Evolutionary conservation across 2,888 invertebrate species (phyloP), one percentile per base, ranked within the genome.

Genomic region (Lycaena phlaeas): DNA sequence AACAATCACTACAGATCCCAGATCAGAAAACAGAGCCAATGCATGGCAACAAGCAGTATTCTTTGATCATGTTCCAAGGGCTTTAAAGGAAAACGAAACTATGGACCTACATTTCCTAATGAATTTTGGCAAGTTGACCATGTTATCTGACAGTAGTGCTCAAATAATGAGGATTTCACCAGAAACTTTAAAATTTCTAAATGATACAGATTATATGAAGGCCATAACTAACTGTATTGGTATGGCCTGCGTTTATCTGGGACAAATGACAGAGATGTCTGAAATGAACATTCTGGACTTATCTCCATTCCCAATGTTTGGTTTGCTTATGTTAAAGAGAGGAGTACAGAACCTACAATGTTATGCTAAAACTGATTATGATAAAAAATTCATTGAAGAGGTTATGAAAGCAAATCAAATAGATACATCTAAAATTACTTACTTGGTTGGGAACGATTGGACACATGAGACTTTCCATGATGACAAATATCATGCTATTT

Each of bases 21-120:
- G 63, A 41, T 68, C 74, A 17, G 64, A 68, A 4, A 55, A 66
- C 2, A 66, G 75, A 48, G 76, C 84, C 2, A 77, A 85, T 46
- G 92, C 92, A 54, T 94, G 94, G 94, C 92, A 94, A 59, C 92
- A 92, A 61, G 92, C 92, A 4, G 77, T 94, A 27, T 92, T 90
- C 61, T 89, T 87, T 66, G 70, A 88, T 44, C 68, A 76, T 37
- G 57, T 81, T 49, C 82, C 87, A 18, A 63, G 46, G 43, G 36
- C 41, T 38, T 60, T 73, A 1, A 46, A 59, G 38, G 45, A 66
- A 44, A 61, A 72, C 49, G 62, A 76, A 27, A 54, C 53, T 14
- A 43, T 84, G 39, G 53, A 62, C 43, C 45, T 76, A 40, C 52
- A 71, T 43, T 66, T 86, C 51, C 17, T 43, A 11, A 60, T 70